Evolutionary conservation across 2,797 vertebrate species (phyloP).

Genomic region (Picus viridis): DNA sequence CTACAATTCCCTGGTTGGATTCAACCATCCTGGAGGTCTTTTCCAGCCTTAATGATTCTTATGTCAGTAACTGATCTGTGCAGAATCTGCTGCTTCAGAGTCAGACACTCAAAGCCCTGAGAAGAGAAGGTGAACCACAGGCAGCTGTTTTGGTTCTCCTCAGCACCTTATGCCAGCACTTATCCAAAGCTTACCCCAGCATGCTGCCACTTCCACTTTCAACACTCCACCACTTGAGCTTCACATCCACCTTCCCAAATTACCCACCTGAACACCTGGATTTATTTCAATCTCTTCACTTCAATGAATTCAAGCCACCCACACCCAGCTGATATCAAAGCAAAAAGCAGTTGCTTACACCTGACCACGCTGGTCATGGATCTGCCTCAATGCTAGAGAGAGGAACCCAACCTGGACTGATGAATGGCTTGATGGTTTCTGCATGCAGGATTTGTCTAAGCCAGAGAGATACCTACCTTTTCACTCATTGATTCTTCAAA

Average conservation of each 20-base stretch:
- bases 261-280: neutral
- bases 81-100: neutral
- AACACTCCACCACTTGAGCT: neutral
- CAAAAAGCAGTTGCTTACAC: neutral
- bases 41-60: too few relatives aligned
- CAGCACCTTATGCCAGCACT: neutral
- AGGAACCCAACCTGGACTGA: neutral
- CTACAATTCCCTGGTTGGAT: too few relatives aligned
- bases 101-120: neutral
- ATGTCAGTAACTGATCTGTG: neutral
- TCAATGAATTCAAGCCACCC: neutral
- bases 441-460: neutral
- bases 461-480: conserved; percentile 80
- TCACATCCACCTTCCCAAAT: neutral
- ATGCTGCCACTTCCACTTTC: neutral
- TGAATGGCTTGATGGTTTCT: neutral
- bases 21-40: too few relatives aligned
- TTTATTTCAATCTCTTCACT: conserved; percentile 33
- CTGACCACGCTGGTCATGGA: neutral
- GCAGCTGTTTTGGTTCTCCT: neutral
- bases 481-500: conserved; percentile 98
- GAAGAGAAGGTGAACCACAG: neutral
- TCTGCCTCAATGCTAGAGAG: neutral
- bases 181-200: neutral
- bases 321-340: neutral